Conservation (phyloP, 1,140 invertebrate species). For the Hylaeus anthracinus region DNA sequence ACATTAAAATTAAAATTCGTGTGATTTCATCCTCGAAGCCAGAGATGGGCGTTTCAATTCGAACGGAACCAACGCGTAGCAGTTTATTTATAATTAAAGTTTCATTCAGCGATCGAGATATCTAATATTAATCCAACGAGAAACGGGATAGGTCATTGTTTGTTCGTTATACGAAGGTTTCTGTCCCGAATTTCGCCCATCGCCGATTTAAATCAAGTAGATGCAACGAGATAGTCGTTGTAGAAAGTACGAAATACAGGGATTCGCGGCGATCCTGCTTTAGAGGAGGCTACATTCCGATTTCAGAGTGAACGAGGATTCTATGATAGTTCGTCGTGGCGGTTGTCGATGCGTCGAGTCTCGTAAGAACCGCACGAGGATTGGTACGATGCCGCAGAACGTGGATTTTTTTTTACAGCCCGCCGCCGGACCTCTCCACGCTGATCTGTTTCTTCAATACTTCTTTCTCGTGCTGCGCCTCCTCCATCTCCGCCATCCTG, state of each 20-base stretch:
- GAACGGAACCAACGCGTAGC: too few species aligned
- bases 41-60: too few species aligned
- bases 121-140: too few species aligned
- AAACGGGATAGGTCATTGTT: too few species aligned
- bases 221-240: slow-evolving; percentile 10
- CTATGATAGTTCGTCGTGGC: slow-evolving; percentile 20
- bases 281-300: slow-evolving; percentile 9
- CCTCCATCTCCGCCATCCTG: slow-evolving; percentile 94
- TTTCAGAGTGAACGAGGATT: slow-evolving; percentile 22
- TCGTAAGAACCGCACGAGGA: background rate
- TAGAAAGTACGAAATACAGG: slow-evolving; percentile 27
- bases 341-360: background rate
- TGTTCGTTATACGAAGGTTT: too few species aligned
- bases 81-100: too few species aligned
- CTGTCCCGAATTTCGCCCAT: too few species aligned
- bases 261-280: background rate
- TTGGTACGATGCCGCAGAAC: background rate
- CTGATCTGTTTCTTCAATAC: slow-evolving; percentile 89
- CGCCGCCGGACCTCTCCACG: slow-evolving; percentile 96
- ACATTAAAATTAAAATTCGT: slow-evolving; percentile 30
- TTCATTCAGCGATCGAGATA: too few species aligned
- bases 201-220: background rate
- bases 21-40: too few species aligned
- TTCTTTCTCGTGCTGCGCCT: slow-evolving; percentile 89
- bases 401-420: slow-evolving; percentile 84